phyloP scores from a whole-genome alignment of 2,797 vertebrate genomes.

The Cossypha niveicapilla region DNA sequence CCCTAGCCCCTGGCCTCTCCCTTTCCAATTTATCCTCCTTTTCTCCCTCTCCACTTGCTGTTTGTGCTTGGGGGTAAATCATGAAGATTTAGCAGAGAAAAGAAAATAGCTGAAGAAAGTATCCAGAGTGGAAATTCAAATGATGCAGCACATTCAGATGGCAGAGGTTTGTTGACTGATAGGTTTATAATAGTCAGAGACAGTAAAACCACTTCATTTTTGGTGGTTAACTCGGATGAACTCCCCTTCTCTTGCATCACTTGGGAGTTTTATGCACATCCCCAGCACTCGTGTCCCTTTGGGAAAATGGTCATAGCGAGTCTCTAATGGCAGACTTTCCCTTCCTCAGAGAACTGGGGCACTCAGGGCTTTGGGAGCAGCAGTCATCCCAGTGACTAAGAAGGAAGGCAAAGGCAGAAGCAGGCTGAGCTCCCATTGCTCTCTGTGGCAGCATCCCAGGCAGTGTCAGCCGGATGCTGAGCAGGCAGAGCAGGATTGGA shows the following conservation, averaged over 20 bases:
- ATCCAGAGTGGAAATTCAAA: neutral
- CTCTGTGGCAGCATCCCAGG: conserved; percentile 34
- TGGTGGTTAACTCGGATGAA: neutral
- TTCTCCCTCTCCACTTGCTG: neutral
- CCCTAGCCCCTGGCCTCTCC: neutral
- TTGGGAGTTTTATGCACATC: neutral
- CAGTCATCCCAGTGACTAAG: neutral
- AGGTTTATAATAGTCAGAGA: neutral
- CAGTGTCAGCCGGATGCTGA: conserved; percentile 11
- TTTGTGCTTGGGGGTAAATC: neutral
- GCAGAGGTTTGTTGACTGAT: conserved; percentile 8
- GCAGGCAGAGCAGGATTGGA: conserved; percentile 11
- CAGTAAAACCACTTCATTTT: neutral
- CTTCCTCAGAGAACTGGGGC: neutral
- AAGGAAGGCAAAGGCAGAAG: neutral
- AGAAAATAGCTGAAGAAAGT: neutral
- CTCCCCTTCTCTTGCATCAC: neutral
- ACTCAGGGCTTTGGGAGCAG: neutral
- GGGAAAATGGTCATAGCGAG: neutral
- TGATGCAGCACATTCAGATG: neutral
- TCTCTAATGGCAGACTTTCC: neutral
- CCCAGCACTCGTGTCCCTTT: neutral
- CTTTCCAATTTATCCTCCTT: neutral
- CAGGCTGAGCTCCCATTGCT: conserved; percentile 20
- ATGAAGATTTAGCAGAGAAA: neutral